phyloP scores from a whole-genome alignment of 1,140 invertebrate genomes.

The Campoletis sonorensis region DNA sequence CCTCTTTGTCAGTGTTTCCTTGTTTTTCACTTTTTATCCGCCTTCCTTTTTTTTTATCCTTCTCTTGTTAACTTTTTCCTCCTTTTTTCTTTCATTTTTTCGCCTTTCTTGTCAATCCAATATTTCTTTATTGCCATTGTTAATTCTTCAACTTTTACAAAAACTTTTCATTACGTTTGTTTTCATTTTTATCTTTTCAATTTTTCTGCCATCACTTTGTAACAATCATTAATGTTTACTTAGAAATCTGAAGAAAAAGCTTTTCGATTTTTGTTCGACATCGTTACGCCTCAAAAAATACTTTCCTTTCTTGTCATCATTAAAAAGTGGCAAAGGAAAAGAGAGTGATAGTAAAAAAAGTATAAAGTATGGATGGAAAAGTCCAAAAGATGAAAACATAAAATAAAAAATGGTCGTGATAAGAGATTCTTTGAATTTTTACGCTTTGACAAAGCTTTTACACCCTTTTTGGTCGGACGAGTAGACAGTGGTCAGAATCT shows the following conservation, averaged over 20 bases:
- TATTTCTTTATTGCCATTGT: conserved; percentile 44
- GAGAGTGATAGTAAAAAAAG: background rate
- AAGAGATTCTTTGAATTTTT: conserved; percentile 30
- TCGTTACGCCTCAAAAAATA: too few relatives aligned
- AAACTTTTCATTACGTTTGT: too few relatives aligned
- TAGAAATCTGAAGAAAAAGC: too few relatives aligned
- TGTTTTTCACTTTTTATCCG: conserved; percentile 49
- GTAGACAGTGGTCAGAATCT: conserved; percentile 18
- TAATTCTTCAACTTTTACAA: background rate
- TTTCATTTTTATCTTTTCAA: too few relatives aligned
- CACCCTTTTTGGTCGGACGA: conserved; percentile 12
- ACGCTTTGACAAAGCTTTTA: conserved; percentile 18
- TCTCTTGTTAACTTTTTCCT: conserved; percentile 14
- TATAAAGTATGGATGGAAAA: too few relatives aligned
- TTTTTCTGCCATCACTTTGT: too few relatives aligned
- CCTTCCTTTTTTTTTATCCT: conserved; percentile 40
- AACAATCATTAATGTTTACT: too few relatives aligned
- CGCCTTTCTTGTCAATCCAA: conserved; percentile 44
- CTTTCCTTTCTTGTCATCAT: background rate
- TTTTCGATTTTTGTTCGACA: too few relatives aligned
- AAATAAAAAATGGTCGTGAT: background rate
- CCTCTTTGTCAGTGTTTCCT: background rate
- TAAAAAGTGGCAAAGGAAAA: conserved; percentile 18
- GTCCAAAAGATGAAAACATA: background rate
- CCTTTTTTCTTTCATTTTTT: conserved; percentile 29